A percentile compares a stretch with the other conserved stretches of the same genome.
These are phyloP conservation scores for Drosophila pruinosa DNA, from an alignment of 1,140 invertebrate species.

Conservation along the genomic window DNA sequence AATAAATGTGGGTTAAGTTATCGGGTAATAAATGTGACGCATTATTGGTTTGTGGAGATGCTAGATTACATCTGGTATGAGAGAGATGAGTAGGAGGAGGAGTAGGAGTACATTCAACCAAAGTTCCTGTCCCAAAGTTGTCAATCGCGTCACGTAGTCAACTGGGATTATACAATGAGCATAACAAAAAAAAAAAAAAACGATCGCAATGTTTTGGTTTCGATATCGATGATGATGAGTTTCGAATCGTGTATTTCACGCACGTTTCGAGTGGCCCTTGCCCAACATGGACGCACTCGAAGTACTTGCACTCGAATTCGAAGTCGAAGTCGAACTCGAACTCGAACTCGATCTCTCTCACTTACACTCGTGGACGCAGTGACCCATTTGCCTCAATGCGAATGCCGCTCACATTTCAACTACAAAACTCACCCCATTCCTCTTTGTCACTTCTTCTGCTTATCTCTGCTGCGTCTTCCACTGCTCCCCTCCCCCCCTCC, in stretches of 20 bases:
- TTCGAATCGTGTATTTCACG: conserved; percentile 34
- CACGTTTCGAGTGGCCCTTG: conserved; percentile 59
- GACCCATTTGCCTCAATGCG: conserved; percentile 75
- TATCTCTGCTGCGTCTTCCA: conserved; percentile 8
- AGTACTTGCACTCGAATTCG: neutral
- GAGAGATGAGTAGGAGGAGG: neutral
- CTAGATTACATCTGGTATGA: neutral
- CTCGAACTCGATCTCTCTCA: neutral
- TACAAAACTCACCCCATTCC: conserved; percentile 11
- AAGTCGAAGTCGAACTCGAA: neutral
- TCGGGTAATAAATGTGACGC: neutral
- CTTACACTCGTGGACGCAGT: conserved; percentile 6
- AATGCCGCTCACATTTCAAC: conserved; percentile 65
- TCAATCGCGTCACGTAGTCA: conserved; percentile 16
- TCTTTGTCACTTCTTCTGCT: neutral
- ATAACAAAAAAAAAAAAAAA: too few species aligned
- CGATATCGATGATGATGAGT: neutral
- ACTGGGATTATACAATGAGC: conserved; percentile 30
- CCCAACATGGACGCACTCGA: conserved; percentile 51
- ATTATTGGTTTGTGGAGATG: neutral
- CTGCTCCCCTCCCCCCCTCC: conserved; percentile 1
- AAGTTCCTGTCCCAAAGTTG: conserved; percentile 2
- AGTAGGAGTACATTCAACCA: neutral
- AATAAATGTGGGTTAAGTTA: neutral
- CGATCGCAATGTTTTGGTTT: conserved; percentile 19